Evolutionary conservation across 2,888 invertebrate species (phyloP), one percentile per base, ranked within the genome.

Genomic region (Rhagonycha lutea): DNA sequence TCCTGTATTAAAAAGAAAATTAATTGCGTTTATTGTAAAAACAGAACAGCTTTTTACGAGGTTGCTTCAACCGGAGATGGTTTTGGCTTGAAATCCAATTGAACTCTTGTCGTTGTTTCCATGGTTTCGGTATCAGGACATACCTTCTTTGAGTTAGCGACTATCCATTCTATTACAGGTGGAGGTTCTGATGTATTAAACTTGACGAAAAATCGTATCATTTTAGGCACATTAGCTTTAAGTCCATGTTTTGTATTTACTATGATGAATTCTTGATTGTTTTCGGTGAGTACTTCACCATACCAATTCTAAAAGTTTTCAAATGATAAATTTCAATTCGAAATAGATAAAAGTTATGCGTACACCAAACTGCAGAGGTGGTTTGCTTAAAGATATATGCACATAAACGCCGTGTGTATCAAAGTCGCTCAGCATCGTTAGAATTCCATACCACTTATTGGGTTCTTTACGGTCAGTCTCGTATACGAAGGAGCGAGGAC

Each of bases 381-480:
- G 77, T 61, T 72, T 24, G 61, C 77, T 77, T 68, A 91, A 83
- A 47, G 89, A 89, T 0, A 91, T 85, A 69, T 90, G 89, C 12
- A 91, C 84, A 88, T 90, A 90, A 60, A 72, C 23, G 4, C 82
- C 82, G 4, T 7, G 90, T 4, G 92, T 86, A 0, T 90, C 91
- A 79, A 89, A 89, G 73, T 91, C 90, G 0, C 83, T 83, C 14
- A 89, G 89, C 2, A 92, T 83, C 76, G 89, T 89, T n/a, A 92
- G 87, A 3, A 89, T 89, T 0, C 92, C 92, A 81, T 91, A 92
- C 92, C 92, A 92, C 32, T 90, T 84, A 29, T 91, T 91, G 0
- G 88, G 87, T 81, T 91, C 91, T 0, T 89, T 86, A 1, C 89
- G 88, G 0, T 89, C 87, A 0, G 89, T 88, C 78, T 86, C 86